Base-by-base conservation (phyloP, 1,140 invertebrate genomes). In the Ips nitidus region DNA sequence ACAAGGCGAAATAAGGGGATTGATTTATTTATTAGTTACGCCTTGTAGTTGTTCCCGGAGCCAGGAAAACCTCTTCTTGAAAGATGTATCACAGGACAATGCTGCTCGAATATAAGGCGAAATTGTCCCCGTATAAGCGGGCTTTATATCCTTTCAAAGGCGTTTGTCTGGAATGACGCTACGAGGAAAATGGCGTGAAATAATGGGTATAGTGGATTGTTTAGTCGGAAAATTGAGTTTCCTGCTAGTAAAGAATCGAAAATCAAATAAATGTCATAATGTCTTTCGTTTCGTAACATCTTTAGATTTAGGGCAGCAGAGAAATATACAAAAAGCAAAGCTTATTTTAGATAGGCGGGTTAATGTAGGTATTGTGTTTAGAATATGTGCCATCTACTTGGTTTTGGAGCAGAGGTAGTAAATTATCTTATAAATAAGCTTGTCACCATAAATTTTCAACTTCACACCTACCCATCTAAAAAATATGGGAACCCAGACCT, bases 1-100 rank as follows among this genome's bases (percentile, higher is more conserved):
- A 64, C 62, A 64, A 59, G 65, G 57, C 55, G 43, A 66, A 66
- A 66, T 61, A 60, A 61, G 66, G 57, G 57, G 52, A 60, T 68
- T 68, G 66, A 68, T 68, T 68, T 68, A 68, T 68, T 68, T 68
- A 68, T 68, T 68, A 68, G 57, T 61, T 60, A 61, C 66, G 66
- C 57, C 66, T 68, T 60, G 66, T 68, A 68, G 66, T 68, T 68
- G 66, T 59, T 61, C 66, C 59, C 38, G 57, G 57, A 59, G 55
- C 64, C 65, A 47, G 57, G 55, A 68, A 61, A 68, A 61, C 66
- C 66, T 52, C 52, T 68, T 61, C 66, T 61, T 59, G 66, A 68
- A 68, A 61, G 66, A 68, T 68, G 57, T 68, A 61, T 68, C 53
- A 40, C 66, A 59, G 66, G 65, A 66, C 65, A 66, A 66, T 66